Conservation (phyloP, 2,888 invertebrate genomes). For the Dicyrtoma fusca region DNA sequence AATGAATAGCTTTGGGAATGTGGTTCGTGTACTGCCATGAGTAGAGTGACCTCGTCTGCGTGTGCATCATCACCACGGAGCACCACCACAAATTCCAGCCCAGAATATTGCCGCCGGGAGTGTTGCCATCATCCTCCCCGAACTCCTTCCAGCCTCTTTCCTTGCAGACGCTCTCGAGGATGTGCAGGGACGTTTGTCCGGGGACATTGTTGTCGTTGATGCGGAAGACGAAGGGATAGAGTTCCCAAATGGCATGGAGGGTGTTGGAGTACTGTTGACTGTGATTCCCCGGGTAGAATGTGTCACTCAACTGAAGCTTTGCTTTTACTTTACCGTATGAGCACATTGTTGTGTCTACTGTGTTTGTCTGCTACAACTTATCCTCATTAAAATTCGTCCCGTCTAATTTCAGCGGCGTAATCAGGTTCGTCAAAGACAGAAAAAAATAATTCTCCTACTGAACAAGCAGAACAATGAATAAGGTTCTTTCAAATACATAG, state of each 20-base stretch:
- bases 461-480: no score
- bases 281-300: no score
- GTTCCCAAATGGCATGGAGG: slow-evolving; percentile 29
- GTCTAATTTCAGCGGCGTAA: no score
- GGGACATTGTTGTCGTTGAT: slow-evolving; percentile 44
- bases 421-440: no score
- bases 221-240: slow-evolving; percentile 46
- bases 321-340: no score
- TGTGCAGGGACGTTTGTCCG: slow-evolving; percentile 36
- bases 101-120: slow-evolving; percentile 61
- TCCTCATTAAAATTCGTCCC: no score
- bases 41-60: slow-evolving; percentile 67
- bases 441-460: no score
- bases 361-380: no score
- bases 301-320: no score
- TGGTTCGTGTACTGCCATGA: slow-evolving; percentile 80
- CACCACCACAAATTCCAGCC: slow-evolving; percentile 83
- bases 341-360: no score
- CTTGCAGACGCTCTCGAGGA: slow-evolving; percentile 67
- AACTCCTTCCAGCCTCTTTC: slow-evolving; percentile 82
- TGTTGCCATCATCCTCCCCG: slow-evolving; percentile 63
- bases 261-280: no score
- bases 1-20: slow-evolving; percentile 81
- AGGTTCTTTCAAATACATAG: no score
- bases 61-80: slow-evolving; percentile 71